Evolutionary conservation across 2,797 vertebrate genomes (phyloP).

Genomic region (Onychomys arenicola): DNA sequence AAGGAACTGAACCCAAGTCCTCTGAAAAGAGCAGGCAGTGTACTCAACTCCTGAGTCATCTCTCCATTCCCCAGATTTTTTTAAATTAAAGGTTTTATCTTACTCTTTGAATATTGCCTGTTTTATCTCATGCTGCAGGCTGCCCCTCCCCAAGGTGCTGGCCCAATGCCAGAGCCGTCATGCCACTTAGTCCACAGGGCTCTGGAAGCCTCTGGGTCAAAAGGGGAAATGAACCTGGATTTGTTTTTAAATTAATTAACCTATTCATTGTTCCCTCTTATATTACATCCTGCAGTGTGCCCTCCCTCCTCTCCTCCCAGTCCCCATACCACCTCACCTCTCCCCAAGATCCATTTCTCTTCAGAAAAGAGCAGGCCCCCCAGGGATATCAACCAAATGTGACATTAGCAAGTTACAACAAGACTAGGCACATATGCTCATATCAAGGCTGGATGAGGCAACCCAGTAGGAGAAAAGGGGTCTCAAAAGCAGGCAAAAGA

Average conservation of each 20-base stretch:
- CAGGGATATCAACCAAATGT: no score
- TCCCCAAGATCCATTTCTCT: no score
- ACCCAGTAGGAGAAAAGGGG: not conserved
- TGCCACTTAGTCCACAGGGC: not conserved
- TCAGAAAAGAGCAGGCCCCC: no score
- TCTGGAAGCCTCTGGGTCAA: not conserved
- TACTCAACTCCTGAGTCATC: not conserved
- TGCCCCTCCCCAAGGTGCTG: not conserved
- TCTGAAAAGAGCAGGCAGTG: not conserved
- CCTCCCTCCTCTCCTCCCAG: no score
- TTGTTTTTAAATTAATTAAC: no score
- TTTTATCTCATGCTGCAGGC: not conserved
- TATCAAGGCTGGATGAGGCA: not conserved
- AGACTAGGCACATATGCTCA: not conserved
- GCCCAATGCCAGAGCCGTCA: no score
- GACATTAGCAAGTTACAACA: not conserved
- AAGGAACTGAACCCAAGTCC: not conserved
- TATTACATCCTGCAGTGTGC: no score
- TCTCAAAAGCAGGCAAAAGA: not conserved
- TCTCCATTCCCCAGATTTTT: not conserved
- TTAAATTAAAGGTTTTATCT: not conserved
- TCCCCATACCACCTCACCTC: no score
- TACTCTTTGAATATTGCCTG: not conserved
- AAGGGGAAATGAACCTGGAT: not conserved
- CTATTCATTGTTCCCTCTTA: no score